Percentiles rank a stretch among this genome's conserved stretches.
These are phyloP conservation scores for Stomatorhinus ivindoensis DNA, from an alignment of 2,113 vertebrate species.

Conservation along the genomic window DNA sequence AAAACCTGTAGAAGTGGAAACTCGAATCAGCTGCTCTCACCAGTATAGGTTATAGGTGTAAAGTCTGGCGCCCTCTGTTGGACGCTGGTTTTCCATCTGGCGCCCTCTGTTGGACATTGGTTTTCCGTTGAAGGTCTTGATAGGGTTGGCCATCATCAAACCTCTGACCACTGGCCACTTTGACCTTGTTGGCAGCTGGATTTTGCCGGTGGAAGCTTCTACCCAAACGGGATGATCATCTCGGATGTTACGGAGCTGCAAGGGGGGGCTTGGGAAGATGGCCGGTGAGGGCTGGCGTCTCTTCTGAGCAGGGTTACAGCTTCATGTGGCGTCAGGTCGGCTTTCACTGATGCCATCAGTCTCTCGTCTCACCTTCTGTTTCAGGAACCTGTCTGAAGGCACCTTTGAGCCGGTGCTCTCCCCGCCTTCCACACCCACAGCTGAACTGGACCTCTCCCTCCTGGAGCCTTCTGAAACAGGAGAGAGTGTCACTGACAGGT, in stretches of 20 bases:
- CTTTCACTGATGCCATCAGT: background rate
- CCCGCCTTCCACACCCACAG: constrained; percentile 3
- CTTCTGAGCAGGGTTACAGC: background rate
- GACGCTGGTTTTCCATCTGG: background rate
- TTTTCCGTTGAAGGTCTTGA: background rate
- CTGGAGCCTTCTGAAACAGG: constrained; percentile 19
- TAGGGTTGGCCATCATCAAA: background rate
- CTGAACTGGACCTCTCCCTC: constrained; percentile 26
- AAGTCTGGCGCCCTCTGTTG: background rate
- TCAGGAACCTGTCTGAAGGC: background rate
- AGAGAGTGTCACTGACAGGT: constrained; percentile 24
- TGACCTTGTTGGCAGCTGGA: constrained; percentile 27
- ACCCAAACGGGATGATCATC: constrained; percentile 27
- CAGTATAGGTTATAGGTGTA: too few species aligned
- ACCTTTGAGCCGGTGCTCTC: background rate
- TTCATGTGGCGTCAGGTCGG: background rate
- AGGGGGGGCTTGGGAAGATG: background rate
- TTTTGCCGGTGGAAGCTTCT: constrained; percentile 21
- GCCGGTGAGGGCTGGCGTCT: constrained; percentile 2
- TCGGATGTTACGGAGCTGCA: constrained; percentile 24
- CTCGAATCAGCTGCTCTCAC: too few species aligned
- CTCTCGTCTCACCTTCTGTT: background rate
- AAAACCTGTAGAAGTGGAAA: too few species aligned
- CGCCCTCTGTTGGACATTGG: background rate
- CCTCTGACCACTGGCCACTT: background rate